Conservation (phyloP, 1,140 invertebrate species). For the Papilio glaucus region DNA sequence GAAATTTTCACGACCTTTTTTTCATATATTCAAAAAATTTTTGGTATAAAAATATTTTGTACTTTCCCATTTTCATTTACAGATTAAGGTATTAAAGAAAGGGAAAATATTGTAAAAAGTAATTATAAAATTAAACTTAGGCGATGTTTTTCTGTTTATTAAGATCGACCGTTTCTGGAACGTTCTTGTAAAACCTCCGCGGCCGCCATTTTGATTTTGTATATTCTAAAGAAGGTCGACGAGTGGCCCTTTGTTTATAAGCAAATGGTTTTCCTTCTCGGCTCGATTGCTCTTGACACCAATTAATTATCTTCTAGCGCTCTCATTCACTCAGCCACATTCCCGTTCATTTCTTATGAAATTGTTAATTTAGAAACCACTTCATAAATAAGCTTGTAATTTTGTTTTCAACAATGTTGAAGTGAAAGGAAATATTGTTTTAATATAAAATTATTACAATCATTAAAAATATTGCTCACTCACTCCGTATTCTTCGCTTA, state of each 20-base stretch:
- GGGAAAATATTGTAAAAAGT: neutral
- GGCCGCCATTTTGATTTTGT: constrained; percentile 42
- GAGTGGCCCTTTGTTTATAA: constrained; percentile 50
- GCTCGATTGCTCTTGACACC: constrained; percentile 42
- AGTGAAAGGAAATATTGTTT: no score
- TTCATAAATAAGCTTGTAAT: constrained; percentile 27
- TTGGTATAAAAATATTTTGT: no score
- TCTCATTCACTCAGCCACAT: constrained; percentile 1
- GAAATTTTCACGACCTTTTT: no score
- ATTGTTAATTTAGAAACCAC: constrained; percentile 16
- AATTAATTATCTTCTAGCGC: constrained; percentile 46
- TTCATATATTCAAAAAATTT: no score
- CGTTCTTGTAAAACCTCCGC: constrained; percentile 42
- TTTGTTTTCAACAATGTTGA: neutral
- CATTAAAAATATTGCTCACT: no score
- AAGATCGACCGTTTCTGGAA: neutral
- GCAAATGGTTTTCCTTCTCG: constrained; percentile 40
- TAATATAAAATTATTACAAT: no score
- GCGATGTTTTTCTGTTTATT: neutral
- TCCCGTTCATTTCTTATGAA: constrained; percentile 15
- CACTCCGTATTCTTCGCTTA: no score
- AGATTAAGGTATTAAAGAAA: no score
- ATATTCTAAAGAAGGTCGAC: constrained; percentile 44
- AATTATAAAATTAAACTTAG: neutral
- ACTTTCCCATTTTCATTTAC: no score